Evolutionary conservation across 2,888 invertebrate genomes (phyloP).

Genomic region (Ophion ellenae): DNA sequence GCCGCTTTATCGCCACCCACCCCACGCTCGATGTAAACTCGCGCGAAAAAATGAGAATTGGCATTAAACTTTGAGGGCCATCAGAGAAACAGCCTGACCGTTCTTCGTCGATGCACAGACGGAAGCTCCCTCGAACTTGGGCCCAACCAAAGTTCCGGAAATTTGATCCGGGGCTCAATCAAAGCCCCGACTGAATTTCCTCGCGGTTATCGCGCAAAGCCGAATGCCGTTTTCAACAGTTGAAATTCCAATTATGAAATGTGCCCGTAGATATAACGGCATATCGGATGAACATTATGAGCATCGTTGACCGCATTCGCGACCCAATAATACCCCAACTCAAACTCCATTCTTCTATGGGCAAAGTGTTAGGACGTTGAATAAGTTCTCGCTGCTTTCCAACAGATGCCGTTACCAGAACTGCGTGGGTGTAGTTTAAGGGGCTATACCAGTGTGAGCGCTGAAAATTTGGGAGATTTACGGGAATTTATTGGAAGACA

Average conservation of each 20-base stretch:
- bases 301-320: background rate
- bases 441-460: no score
- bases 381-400: no score
- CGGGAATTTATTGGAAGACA: no score
- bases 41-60: slow-evolving; percentile 5
- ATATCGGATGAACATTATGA: background rate
- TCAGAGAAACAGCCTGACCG: background rate
- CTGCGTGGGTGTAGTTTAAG: no score
- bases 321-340: no score
- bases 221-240: background rate
- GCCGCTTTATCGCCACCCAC: background rate
- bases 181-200: background rate
- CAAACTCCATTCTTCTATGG: background rate
- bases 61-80: background rate
- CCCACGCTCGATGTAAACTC: slow-evolving; percentile 2
- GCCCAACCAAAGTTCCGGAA: background rate
- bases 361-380: background rate
- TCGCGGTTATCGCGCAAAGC: background rate
- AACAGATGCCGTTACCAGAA: no score
- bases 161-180: background rate
- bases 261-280: background rate
- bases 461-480: no score
- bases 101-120: background rate
- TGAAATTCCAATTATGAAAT: background rate
- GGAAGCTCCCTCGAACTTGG: no score